phyloP scores from a whole-genome alignment of 2,797 vertebrate genomes.

The Notolabrus celidotus region DNA sequence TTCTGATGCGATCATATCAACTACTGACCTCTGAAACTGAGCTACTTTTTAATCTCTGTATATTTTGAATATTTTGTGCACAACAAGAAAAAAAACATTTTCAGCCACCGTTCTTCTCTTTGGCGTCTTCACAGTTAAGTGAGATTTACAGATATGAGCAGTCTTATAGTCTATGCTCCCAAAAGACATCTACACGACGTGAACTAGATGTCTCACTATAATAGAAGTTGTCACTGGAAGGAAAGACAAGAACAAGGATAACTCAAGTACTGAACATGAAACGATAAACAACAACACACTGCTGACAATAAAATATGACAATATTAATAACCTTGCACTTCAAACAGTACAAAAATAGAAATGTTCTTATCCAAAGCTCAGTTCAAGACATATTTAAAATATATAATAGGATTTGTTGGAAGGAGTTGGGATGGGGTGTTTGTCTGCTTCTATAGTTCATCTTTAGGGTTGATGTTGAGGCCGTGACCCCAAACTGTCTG shows the following conservation, averaged over 20 bases:
- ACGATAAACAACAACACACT: conserved; percentile 1
- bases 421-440: conserved; percentile 36
- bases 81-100: conserved; percentile 9
- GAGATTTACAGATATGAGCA: conserved; percentile 42
- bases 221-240: conserved; percentile 14
- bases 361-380: conserved; percentile 89
- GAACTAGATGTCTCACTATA: conserved; percentile 20
- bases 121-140: conserved; percentile 79
- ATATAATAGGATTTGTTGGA: conserved; percentile 41
- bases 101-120: conserved; percentile 41
- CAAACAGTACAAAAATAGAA: conserved; percentile 98
- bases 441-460: conserved; percentile 88
- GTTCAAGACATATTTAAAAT: conserved; percentile 94
- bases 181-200: conserved; percentile 6
- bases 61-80: conserved; percentile 11
- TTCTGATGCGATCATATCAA: conserved; percentile 16
- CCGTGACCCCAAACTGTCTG: conserved; percentile 80
- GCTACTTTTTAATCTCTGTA: conserved; percentile 4
- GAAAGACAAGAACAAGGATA: conserved; percentile 35
- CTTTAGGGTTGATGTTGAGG: conserved; percentile 93
- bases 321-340: conserved; percentile 80
- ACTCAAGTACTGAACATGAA: conserved; percentile 64
- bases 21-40: conserved; percentile 28
- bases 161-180: not conserved
- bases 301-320: conserved; percentile 45